Conservation (phyloP, 2,113 vertebrate species). For the Cavia aperea region DNA sequence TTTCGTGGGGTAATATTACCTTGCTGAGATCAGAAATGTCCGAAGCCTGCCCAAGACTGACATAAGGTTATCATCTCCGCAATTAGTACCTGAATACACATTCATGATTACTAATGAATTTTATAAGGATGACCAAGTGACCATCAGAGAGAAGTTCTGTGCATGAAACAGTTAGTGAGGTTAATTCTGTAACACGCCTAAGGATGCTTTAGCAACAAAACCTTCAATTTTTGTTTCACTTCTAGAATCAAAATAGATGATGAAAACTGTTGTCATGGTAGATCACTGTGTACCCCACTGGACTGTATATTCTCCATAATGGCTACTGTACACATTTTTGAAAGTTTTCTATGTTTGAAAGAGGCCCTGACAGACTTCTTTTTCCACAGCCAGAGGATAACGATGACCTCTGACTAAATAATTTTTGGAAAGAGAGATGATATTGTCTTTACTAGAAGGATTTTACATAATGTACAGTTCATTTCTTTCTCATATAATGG, state of each 20-base stretch:
- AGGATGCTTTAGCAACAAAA: neutral
- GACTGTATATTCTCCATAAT: neutral
- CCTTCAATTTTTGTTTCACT: constrained; percentile 27
- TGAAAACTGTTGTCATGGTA: neutral
- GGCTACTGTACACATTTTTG: neutral
- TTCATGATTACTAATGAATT: neutral
- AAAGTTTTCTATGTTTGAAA: constrained; percentile 23
- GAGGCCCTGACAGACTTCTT: neutral
- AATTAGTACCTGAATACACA: neutral
- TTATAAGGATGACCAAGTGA: neutral
- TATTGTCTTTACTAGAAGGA: neutral
- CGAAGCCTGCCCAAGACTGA: neutral
- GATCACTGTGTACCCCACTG: neutral
- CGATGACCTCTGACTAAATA: neutral
- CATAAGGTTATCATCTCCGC: neutral
- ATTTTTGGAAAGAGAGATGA: neutral
- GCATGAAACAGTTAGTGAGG: neutral
- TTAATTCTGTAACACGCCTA: neutral
- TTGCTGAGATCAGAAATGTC: constrained; percentile 9
- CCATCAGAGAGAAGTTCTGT: neutral
- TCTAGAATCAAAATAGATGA: neutral
- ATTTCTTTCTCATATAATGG: neutral
- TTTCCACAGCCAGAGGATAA: neutral
- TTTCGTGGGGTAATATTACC: neutral
- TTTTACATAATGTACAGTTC: neutral